Conservation (phyloP, 2,888 invertebrate genomes). For the Torymus aiolomorphi region DNA sequence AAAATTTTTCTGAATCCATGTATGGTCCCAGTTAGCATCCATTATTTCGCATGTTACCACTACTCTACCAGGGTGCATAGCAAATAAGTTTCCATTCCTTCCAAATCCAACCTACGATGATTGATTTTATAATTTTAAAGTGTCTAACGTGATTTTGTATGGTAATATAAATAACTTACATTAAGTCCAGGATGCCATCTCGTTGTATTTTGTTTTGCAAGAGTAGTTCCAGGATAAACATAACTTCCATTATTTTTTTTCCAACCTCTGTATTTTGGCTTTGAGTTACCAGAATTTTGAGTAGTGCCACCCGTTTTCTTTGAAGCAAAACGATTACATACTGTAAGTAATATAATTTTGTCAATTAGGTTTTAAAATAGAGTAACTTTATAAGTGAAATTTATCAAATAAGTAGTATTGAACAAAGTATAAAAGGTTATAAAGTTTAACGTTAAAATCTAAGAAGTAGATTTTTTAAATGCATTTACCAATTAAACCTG, state of each 20-base stretch:
- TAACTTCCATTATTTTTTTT: conserved; percentile 83
- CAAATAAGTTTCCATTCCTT: conserved; percentile 86
- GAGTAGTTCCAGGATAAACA: conserved; percentile 82
- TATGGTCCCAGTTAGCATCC: conserved; percentile 87
- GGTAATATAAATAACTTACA: conserved; percentile 76
- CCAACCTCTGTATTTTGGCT: conserved; percentile 88
- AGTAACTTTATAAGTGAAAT: neutral
- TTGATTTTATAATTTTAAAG: conserved; percentile 9
- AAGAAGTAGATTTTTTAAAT: neutral
- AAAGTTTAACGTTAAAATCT: conserved; percentile 2
- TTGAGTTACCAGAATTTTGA: conserved; percentile 82
- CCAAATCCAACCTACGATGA: conserved; percentile 87
- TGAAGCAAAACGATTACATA: conserved; percentile 79
- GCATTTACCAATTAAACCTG: conserved; percentile 20
- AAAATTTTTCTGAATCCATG: conserved; percentile 83
- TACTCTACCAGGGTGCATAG: conserved; percentile 87
- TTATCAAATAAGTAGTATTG: neutral
- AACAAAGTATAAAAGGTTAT: no score
- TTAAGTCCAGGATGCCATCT: conserved; percentile 89
- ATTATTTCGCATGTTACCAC: conserved; percentile 88
- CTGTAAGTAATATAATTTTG: conserved; percentile 21
- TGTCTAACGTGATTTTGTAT: neutral
- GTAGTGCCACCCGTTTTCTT: conserved; percentile 83
- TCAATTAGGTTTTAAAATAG: no score
- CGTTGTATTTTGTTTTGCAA: conserved; percentile 82